These are phyloP conservation scores for Philereme vetulata DNA, from an alignment of 2,888 invertebrate species.

Conservation along the genomic window DNA sequence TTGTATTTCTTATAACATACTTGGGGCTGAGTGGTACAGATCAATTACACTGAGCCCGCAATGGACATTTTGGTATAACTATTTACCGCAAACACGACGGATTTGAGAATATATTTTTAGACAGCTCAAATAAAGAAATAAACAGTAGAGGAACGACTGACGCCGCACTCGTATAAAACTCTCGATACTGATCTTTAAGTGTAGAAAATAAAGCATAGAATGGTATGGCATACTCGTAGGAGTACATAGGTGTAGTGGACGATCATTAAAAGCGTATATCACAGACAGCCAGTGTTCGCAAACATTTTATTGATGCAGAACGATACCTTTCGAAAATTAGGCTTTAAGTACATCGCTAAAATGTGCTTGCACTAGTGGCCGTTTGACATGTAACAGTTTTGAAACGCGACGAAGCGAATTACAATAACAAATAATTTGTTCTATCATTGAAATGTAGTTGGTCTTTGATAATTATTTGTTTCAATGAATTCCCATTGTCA, in stretches of 20 bases:
- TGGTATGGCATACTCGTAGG: slow-evolving; percentile 53
- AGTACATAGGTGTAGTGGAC: slow-evolving; percentile 71
- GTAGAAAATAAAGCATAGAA: slow-evolving; percentile 44
- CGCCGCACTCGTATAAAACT: slow-evolving; percentile 11
- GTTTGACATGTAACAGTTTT: slow-evolving; percentile 7
- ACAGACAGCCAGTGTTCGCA: slow-evolving; percentile 59
- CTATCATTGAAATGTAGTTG: slow-evolving; percentile 7
- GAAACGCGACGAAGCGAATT: slow-evolving; percentile 22
- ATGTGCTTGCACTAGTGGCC: slow-evolving; percentile 24
- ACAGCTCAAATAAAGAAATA: slow-evolving; percentile 18
- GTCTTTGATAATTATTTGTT: slow-evolving; percentile 13
- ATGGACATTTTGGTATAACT: slow-evolving; percentile 39
- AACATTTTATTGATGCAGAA: slow-evolving; percentile 26
- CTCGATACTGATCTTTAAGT: slow-evolving; percentile 35
- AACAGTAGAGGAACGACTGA: slow-evolving; percentile 12
- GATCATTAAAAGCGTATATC: slow-evolving; percentile 81
- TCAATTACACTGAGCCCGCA: slow-evolving; percentile 38
- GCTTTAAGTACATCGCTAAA: slow-evolving; percentile 19
- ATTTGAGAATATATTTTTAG: slow-evolving; percentile 31
- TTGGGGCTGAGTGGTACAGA: slow-evolving; percentile 41
- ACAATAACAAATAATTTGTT: slow-evolving; percentile 5
- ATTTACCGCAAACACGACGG: slow-evolving; percentile 37
- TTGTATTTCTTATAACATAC: slow-evolving; percentile 38
- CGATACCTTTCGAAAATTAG: background rate
- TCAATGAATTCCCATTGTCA: slow-evolving; percentile 11